Percentiles rank a stretch among this genome's conserved stretches.
Evolutionary conservation across 2,113 vertebrate genomes (phyloP).

Genomic region (Misgurnus anguillicaudatus): DNA sequence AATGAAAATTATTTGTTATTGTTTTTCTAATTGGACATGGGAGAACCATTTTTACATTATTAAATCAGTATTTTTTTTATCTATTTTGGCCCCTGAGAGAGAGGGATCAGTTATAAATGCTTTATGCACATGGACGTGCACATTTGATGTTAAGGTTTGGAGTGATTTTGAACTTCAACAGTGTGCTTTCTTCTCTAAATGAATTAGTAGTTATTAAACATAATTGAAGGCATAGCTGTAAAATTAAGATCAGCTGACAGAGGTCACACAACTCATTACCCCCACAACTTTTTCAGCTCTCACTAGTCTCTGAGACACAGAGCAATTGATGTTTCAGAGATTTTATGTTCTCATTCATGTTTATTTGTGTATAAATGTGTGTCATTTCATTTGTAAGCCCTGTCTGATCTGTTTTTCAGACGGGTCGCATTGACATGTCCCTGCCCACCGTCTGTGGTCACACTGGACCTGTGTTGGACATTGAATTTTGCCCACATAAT

Average conservation of each 20-base stretch:
- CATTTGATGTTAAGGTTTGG: too few relatives aligned
- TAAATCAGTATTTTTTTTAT: background rate
- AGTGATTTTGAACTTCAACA: background rate
- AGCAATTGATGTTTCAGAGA: background rate
- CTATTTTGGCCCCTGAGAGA: background rate
- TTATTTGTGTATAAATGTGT: background rate
- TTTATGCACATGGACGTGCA: background rate
- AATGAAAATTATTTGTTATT: too few relatives aligned
- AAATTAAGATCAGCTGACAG: slow-evolving; percentile 62
- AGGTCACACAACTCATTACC: slow-evolving; percentile 12
- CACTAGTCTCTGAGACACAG: too few relatives aligned
- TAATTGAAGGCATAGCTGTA: slow-evolving; percentile 58
- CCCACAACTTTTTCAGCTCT: background rate
- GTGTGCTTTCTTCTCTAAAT: slow-evolving; percentile 32
- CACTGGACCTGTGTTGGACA: slow-evolving; percentile 87
- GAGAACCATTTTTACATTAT: background rate
- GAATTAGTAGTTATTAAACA: slow-evolving; percentile 50
- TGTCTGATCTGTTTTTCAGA: slow-evolving; percentile 63
- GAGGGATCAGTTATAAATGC: background rate
- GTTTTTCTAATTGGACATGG: background rate
- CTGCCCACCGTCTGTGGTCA: slow-evolving; percentile 84
- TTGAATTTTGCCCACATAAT: slow-evolving; percentile 90
- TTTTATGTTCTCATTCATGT: background rate
- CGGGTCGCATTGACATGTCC: slow-evolving; percentile 86
- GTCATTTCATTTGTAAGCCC: background rate